These are phyloP conservation scores for Umimayanthus kanabou DNA, from an alignment of 92 coral and sea anemone genomes.

Conservation along the genomic window DNA sequence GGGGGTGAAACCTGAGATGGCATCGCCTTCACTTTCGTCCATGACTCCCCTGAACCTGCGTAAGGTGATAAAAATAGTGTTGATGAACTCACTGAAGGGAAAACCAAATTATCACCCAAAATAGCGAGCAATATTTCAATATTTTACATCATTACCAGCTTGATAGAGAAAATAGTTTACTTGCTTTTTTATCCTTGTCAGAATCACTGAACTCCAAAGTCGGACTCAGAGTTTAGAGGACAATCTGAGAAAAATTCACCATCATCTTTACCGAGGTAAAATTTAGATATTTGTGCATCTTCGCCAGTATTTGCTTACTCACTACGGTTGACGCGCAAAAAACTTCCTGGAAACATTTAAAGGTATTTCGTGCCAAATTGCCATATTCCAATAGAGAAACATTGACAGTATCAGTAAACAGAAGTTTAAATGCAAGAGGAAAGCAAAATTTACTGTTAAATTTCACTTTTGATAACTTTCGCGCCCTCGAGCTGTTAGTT, in stretches of 20 bases:
- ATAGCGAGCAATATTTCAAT: neutral
- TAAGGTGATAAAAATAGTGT: too few species aligned
- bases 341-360: slow-evolving; percentile 4
- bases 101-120: slow-evolving; percentile 26
- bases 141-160: neutral
- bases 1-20: slow-evolving; percentile 24
- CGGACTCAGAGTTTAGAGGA: neutral
- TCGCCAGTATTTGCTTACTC: neutral
- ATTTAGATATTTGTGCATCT: neutral
- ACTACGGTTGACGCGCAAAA: neutral
- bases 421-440: neutral
- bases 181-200: neutral
- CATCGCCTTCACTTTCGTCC: slow-evolving; percentile 21
- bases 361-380: neutral
- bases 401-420: neutral
- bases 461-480: slow-evolving; percentile 34
- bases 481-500: slow-evolving; percentile 38
- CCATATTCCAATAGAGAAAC: neutral
- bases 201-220: neutral
- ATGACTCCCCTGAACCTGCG: slow-evolving; percentile 16
- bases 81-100: neutral
- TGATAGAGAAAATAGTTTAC: neutral
- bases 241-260: slow-evolving; percentile 24
- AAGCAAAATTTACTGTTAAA: neutral
- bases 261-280: slow-evolving; percentile 20